These are phyloP conservation scores for Entomyzon cyanotis DNA, from an alignment of 2,113 vertebrate genomes.

Conservation along the genomic window DNA sequence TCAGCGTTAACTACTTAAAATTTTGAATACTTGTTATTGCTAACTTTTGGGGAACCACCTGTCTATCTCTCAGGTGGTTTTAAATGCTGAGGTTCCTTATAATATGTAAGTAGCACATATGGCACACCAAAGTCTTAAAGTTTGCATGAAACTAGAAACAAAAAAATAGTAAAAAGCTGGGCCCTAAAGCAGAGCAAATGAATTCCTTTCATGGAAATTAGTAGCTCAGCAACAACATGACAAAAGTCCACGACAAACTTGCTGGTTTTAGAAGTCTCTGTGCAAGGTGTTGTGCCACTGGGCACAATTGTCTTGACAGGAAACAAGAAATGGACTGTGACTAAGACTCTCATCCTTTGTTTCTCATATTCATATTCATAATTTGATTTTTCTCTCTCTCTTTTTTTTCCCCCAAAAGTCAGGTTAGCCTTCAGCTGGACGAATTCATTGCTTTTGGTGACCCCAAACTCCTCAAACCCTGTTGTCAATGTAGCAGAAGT, in stretches of 20 bases:
- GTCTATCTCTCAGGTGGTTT: not conserved
- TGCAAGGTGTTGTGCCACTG: rapidly evolving
- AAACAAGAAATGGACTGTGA: not conserved
- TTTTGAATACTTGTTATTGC: not conserved
- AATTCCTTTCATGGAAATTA: not conserved
- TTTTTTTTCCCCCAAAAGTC: not conserved
- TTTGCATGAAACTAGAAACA: not conserved
- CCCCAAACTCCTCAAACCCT: not conserved
- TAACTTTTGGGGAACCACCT: not conserved
- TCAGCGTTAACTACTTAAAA: not conserved
- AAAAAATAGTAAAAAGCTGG: not conserved
- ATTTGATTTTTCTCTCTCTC: not conserved
- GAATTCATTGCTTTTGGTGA: not conserved
- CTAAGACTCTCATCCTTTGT: not conserved
- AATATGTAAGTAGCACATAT: not conserved
- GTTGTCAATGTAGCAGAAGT: not conserved
- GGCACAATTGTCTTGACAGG: not conserved
- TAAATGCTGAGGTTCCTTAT: not conserved
- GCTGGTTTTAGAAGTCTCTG: not conserved
- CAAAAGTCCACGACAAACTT: not conserved
- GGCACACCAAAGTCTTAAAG: not conserved
- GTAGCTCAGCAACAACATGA: not conserved
- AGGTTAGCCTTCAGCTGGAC: not conserved
- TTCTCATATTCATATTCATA: not conserved
- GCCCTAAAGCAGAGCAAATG: not conserved